Base-by-base conservation (phyloP, 1,140 invertebrate genomes). In the Phortica variegata region DNA sequence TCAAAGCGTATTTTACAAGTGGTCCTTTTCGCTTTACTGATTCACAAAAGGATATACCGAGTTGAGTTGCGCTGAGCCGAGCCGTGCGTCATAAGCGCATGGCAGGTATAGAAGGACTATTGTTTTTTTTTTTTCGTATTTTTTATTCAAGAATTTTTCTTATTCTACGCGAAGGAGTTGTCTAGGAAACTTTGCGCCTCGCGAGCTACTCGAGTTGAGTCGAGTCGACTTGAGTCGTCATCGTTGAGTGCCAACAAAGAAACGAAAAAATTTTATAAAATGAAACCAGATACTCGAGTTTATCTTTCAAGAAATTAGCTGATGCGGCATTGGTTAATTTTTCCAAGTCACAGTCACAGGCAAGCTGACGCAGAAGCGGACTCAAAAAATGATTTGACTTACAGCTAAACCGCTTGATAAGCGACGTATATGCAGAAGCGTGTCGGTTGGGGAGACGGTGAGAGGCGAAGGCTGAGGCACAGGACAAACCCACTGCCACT, bases 1-100 rank as follows among this genome's bases (percentile, higher is more conserved):
- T 70, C 66, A 70, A 70, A 70, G 66, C 66, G 66, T 71, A 66
- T 39, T 70, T 70, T 61, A 70, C 61, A 70, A 70, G 66, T 70
- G 62, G 62, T 66, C 60, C 62, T 68, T 66, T 58, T 59, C 59
- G 66, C 66, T 65, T 58, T 51, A 52, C 66, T 63, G 61, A 70
- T 62, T 70, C 54, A 46, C 50, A 58, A 70, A 71, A 62, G 61
- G 57, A 62, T 60, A 70, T 68, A 68, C 60, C 51, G 49, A 52
- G 56, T 52, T 68, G 63, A 69, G 60, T 60, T 65, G 54, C 60
- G n/a, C n/a, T n/a, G n/a, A n/a, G n/a, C n/a, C n/a, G n/a, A n/a
- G n/a, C n/a, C n/a, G n/a, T n/a, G n/a, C n/a, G n/a, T n/a, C n/a
- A n/a, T n/a, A n/a, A n/a, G n/a, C n/a, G n/a, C n/a, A n/a, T n/a